Conservation (phyloP, 2,888 invertebrate species). For the Drosophila paucipuncta region DNA sequence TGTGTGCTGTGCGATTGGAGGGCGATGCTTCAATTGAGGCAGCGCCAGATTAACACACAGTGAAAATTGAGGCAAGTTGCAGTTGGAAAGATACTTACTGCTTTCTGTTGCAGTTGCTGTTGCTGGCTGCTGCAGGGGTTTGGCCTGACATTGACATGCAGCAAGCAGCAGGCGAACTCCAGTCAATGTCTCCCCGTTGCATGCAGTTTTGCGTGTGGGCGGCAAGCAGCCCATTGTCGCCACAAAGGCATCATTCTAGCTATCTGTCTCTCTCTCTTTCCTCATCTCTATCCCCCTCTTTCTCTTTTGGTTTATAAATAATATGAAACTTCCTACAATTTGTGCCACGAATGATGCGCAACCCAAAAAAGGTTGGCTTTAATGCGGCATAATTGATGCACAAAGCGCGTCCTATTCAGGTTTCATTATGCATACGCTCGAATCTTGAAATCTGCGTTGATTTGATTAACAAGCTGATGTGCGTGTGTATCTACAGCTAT, state of each 20-base stretch:
- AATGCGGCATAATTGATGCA: slow-evolving; percentile 78
- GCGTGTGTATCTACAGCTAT: slow-evolving; percentile 28
- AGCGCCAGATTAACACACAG: slow-evolving; percentile 63
- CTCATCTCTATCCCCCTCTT: not conserved
- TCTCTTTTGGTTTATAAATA: slow-evolving; percentile 50
- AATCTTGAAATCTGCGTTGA: slow-evolving; percentile 36
- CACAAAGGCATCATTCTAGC: slow-evolving; percentile 10
- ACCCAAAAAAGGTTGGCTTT: slow-evolving; percentile 43
- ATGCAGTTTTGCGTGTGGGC: slow-evolving; percentile 44
- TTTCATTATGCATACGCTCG: slow-evolving; percentile 55
- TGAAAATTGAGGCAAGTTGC: slow-evolving; percentile 58
- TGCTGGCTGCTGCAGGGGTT: slow-evolving; percentile 21
- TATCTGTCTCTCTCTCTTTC: not conserved
- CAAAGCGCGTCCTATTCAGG: slow-evolving; percentile 62
- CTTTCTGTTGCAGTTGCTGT: slow-evolving; percentile 4
- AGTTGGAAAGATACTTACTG: slow-evolving; percentile 31
- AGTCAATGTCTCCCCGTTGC: slow-evolving; percentile 19
- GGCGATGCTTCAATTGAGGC: slow-evolving; percentile 62
- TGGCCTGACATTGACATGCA: slow-evolving; percentile 69
- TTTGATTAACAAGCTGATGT: slow-evolving; percentile 61
- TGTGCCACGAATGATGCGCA: slow-evolving; percentile 64
- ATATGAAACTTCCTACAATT: slow-evolving; percentile 75
- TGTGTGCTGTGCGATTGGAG: slow-evolving; percentile 13
- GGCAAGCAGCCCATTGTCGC: slow-evolving; percentile 38
- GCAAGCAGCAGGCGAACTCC: slow-evolving; percentile 24